Evolutionary conservation across 2,888 invertebrate genomes (phyloP).

Genomic region (Matsumyia berberina): DNA sequence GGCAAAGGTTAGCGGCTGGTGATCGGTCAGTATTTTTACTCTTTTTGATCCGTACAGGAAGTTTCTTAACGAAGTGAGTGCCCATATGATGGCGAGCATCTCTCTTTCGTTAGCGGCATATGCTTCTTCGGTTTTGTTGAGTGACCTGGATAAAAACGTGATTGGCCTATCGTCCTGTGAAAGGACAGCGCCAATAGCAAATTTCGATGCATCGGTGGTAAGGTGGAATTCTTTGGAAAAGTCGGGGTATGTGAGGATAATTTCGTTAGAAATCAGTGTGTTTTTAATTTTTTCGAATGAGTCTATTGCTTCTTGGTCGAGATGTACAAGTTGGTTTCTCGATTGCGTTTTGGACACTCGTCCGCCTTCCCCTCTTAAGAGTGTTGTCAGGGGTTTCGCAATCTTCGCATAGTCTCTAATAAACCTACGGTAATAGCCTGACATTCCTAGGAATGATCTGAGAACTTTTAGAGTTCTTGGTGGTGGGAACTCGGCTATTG

Average conservation of each 20-base stretch:
- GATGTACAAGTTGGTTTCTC: constrained; percentile 12
- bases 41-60: constrained; percentile 35
- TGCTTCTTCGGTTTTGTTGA: no score
- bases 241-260: not conserved
- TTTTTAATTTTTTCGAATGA: not conserved
- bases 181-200: no score
- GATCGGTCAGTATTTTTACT: constrained; percentile 43
- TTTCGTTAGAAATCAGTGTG: not conserved
- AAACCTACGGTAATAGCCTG: constrained; percentile 19
- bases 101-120: no score
- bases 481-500: constrained; percentile 69
- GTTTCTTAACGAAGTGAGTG: constrained; percentile 40
- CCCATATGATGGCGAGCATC: constrained; percentile 23
- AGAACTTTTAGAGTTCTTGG: constrained; percentile 71
- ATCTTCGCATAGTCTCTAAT: no score
- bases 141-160: no score
- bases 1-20: constrained; percentile 49
- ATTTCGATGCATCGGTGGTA: no score
- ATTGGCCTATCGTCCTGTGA: no score
- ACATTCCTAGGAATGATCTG: not conserved
- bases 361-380: constrained; percentile 57
- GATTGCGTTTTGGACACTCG: constrained; percentile 36
- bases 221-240: no score
- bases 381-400: constrained; percentile 35
- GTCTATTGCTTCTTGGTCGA: not conserved